A percentile compares a stretch with the other conserved stretches of the same genome.
phyloP scores from a whole-genome alignment of 2,888 invertebrate genomes.

The Drosophila mettleri region DNA sequence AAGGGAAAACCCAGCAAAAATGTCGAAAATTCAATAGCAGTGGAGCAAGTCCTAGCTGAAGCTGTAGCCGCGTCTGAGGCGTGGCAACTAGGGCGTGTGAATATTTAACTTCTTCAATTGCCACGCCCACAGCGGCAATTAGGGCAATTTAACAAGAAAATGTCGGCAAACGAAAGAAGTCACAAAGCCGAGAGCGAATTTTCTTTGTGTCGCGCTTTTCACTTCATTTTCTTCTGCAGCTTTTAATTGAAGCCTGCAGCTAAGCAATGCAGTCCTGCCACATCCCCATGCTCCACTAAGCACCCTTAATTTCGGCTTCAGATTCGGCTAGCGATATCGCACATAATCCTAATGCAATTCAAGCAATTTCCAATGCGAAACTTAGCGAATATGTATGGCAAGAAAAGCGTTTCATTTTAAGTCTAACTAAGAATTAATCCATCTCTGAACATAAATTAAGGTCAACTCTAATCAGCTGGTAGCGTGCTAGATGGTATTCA shows the following conservation, averaged over 20 bases:
- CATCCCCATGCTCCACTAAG: not conserved
- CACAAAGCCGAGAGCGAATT: not conserved
- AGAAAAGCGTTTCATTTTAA: too few species aligned
- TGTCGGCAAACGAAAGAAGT: not conserved
- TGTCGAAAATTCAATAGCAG: slow-evolving; percentile 2
- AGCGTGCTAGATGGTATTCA: too few species aligned
- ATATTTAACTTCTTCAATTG: slow-evolving; percentile 54
- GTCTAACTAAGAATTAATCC: too few species aligned
- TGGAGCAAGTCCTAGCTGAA: not conserved
- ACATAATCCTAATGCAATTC: not conserved
- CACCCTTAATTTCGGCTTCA: not conserved
- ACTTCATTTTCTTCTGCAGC: not conserved
- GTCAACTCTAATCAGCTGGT: too few species aligned
- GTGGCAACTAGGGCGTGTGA: slow-evolving; percentile 30
- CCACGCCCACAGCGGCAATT: slow-evolving; percentile 60
- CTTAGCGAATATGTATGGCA: too few species aligned
- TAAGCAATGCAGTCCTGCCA: slow-evolving; percentile 4
- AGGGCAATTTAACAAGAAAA: slow-evolving; percentile 46
- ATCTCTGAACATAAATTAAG: too few species aligned
- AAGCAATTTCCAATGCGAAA: not conserved
- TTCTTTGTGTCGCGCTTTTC: not conserved
- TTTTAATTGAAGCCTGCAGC: slow-evolving; percentile 8
- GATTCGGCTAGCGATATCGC: not conserved
- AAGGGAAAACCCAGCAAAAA: not conserved
- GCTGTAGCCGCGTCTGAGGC: slow-evolving; percentile 9